Percentiles rank a stretch among this genome's conserved stretches.
phyloP scores from a whole-genome alignment of 2,888 invertebrate species.

The Yponomeuta sedellus region DNA sequence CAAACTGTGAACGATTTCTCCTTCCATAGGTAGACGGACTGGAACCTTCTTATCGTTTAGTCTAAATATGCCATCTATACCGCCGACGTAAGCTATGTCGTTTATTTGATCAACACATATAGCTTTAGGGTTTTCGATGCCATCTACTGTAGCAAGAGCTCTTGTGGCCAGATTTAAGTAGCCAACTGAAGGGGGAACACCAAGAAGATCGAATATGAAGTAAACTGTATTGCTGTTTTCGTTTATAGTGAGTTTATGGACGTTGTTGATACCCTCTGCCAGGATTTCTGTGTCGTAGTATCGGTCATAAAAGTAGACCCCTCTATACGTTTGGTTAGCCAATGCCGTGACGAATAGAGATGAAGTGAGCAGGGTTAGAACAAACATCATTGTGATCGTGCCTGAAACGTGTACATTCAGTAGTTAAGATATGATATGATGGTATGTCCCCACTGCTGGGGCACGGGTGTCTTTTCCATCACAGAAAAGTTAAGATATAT shows the following conservation, averaged over 20 bases:
- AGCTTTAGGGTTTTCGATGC: constrained; percentile 55
- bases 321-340: constrained; percentile 36
- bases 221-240: constrained; percentile 52
- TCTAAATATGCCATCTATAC: constrained; percentile 50
- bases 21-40: constrained; percentile 42
- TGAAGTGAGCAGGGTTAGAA: neutral
- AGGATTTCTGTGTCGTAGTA: constrained; percentile 51
- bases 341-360: neutral
- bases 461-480: too few relatives aligned
- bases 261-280: constrained; percentile 53
- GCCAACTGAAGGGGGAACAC: constrained; percentile 35
- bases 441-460: too few relatives aligned
- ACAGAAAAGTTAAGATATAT: too few relatives aligned
- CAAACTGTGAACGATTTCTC: constrained; percentile 45
- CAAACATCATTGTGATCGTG: neutral
- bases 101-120: constrained; percentile 48
- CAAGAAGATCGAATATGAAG: constrained; percentile 54
- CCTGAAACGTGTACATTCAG: neutral
- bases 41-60: constrained; percentile 44
- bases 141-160: constrained; percentile 42
- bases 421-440: too few relatives aligned
- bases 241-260: constrained; percentile 47
- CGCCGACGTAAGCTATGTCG: constrained; percentile 54
- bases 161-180: constrained; percentile 43
- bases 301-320: constrained; percentile 44